Conservation (phyloP, 2,797 vertebrate genomes). For the Remorina albescens region DNA sequence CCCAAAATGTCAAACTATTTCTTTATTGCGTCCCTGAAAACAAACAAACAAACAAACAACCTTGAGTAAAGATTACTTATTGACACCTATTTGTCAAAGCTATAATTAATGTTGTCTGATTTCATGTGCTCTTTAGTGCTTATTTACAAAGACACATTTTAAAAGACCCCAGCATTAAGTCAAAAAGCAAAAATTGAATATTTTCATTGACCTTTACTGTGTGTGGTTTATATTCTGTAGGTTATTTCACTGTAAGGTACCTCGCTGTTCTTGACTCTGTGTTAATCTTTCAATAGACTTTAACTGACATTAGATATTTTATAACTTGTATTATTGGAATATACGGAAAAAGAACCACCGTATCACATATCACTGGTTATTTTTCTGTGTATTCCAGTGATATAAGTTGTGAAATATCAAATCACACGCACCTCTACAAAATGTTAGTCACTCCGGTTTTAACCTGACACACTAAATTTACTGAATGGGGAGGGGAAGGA, state of each 20-base stretch:
- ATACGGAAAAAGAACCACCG: too few species aligned
- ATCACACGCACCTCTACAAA: background rate
- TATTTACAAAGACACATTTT: background rate
- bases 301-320: background rate
- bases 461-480: conserved; percentile 30
- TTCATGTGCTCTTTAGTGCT: background rate
- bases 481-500: conserved; percentile 52
- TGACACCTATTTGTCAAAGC: background rate
- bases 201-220: background rate
- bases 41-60: background rate
- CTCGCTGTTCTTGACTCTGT: background rate
- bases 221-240: background rate
- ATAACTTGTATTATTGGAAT: too few species aligned
- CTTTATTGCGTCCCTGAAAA: background rate
- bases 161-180: background rate
- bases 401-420: too few species aligned
- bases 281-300: background rate
- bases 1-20: background rate
- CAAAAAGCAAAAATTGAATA: background rate
- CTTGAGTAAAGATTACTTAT: background rate
- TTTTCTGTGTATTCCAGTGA: too few species aligned
- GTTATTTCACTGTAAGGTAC: background rate
- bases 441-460: conserved; percentile 44
- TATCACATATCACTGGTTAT: too few species aligned
- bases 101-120: background rate